Base-by-base conservation (phyloP, 2,888 invertebrate genomes). In the Lasioglossum marginatum region DNA sequence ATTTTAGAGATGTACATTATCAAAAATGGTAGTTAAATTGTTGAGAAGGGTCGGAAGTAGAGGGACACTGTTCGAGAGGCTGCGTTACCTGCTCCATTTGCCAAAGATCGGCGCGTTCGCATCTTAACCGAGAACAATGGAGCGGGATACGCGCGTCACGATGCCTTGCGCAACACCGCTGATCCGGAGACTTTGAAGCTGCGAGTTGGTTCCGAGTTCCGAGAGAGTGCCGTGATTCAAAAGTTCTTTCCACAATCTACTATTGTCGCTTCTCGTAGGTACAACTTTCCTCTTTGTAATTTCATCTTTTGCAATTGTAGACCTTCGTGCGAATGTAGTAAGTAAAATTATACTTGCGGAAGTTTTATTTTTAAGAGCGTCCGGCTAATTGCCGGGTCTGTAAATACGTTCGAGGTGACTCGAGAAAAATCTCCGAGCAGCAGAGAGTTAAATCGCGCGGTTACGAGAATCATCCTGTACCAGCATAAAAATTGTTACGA, bases 11-110 rank as follows among this genome's bases (percentile, higher is more conserved):
- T 52, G 6, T 8, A 52, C 23, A 23, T 23, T 0, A 23, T 1
- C 0, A 52, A 23, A 23, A 23, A 23, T 52, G 19, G 48, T 48
- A 48, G 19, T 16, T 16, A 4, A 45, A 16, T 19, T 2, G 19
- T 48, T 1, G 19, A 5, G 19, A 48, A 19, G 12, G 57, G 8
- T 27, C 57, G 12, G 4, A n/a, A 12, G 27, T 10, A 4, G 27
- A 4, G 4, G 12, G 12, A 57, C 27, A n/a, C 4, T 27, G 60
- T 60, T 16, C 31, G 6, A 31, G n/a, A 34, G 37, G 23, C 4
- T 43, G 71, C 48, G 79, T 82, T 85, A 37, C 37, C 23, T 85
- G 40, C 12, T 12, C 77, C 77, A 80, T 86, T 87, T 52, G 77
- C 37, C 3, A 37, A 43, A 63, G 37, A 79, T 76, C 76, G 45